Evolutionary conservation across 2,113 vertebrate genomes (phyloP).

Genomic region (Jaculus jaculus): DNA sequence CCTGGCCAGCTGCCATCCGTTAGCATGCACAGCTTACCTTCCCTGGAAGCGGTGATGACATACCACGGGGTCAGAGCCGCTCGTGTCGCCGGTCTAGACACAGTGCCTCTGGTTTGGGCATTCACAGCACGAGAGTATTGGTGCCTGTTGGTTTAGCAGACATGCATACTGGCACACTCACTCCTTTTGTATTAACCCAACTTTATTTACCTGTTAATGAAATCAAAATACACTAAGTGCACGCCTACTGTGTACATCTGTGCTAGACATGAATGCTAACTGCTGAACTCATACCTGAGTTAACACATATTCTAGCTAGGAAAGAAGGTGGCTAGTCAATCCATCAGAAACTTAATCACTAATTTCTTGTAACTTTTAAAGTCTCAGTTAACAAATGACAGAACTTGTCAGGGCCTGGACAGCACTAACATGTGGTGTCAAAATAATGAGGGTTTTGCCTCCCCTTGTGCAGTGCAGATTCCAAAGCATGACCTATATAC

Average conservation of each 20-base stretch:
- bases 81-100: not conserved
- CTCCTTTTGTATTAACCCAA: not conserved
- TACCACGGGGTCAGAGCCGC: not conserved
- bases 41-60: not conserved
- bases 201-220: slow-evolving; percentile 60
- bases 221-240: not conserved
- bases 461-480: not conserved
- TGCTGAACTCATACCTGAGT: not conserved
- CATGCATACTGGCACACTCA: not conserved
- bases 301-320: not conserved
- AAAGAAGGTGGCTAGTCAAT: not conserved
- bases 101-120: not conserved
- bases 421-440: not conserved
- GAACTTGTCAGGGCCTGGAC: not conserved
- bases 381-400: not conserved
- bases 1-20: not conserved
- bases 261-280: not conserved
- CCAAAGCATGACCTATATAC: not conserved
- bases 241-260: not conserved
- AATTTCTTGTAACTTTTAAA: slow-evolving; percentile 5
- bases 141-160: not conserved
- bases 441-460: not conserved
- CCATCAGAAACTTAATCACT: not conserved
- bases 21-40: not conserved
- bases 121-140: not conserved